Percentiles rank a stretch among this genome's conserved stretches.
Conservation (phyloP, 2,888 invertebrate genomes). For the Dynastes maya region DNA sequence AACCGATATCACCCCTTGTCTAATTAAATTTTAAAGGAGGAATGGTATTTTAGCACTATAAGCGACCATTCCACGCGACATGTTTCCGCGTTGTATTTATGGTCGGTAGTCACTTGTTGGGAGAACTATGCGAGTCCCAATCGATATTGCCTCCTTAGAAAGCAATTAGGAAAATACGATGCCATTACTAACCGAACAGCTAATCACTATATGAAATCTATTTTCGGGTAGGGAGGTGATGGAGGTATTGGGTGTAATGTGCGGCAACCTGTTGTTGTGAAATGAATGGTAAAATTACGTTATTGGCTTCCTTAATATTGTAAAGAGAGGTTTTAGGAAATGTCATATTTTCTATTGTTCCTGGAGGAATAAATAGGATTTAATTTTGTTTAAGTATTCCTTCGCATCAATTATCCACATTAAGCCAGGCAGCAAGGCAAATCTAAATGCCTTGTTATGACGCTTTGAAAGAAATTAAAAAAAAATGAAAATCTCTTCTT, state of each 20-base stretch:
- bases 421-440: too few relatives aligned
- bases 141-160: constrained; percentile 24
- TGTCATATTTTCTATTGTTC: too few relatives aligned
- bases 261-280: constrained; percentile 24
- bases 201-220: constrained; percentile 17
- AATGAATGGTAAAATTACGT: background rate
- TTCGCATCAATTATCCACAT: too few relatives aligned
- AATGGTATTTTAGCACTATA: background rate
- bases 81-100: constrained; percentile 3
- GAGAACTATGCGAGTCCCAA: constrained; percentile 13
- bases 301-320: background rate
- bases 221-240: background rate
- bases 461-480: too few relatives aligned
- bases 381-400: too few relatives aligned
- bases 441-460: too few relatives aligned
- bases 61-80: background rate
- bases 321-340: background rate
- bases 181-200: constrained; percentile 8
- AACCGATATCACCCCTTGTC: background rate
- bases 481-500: too few relatives aligned
- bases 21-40: constrained; percentile 27
- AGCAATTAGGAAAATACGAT: constrained; percentile 21
- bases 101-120: background rate
- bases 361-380: too few relatives aligned
- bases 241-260: background rate